Base-by-base conservation (phyloP, 2,113 vertebrate species). In the Cricetomys ansorgei region DNA sequence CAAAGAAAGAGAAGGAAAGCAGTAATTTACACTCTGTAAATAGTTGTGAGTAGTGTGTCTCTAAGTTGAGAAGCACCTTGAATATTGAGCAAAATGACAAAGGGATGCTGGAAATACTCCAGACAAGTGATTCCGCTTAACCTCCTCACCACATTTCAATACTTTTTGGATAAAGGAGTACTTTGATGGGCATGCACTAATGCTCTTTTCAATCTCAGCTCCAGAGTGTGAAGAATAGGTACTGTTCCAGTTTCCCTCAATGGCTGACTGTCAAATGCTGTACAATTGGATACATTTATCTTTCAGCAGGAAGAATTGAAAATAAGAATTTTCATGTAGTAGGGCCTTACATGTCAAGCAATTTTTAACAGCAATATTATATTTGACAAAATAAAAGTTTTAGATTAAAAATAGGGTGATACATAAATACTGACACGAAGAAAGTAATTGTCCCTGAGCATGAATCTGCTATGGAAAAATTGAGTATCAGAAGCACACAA, bases 251-350 rank as follows among this genome's bases (percentile, higher is more conserved):
- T 45, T 89, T 95, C 37, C n/a, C 37, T 88, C 80, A 92, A 48
- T n/a, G 79, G 25, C 9, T 81, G 5, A 86, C 17, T 94, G 37
- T 72, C 69, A 90, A 91, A 76, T 23, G 0, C 40, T 72, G 17
- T n/a, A 11, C 48, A 31, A 59, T 80, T 70, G 17, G 16, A 81
- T 85, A 57, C 88, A 89, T 88, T 94, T 95, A 90, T 59, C 59
- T 94, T 93, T 96, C 67, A 95, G 27, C 31, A 17, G 21, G 50
- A 90, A 92, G 81, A 11, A 93, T 23, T 80, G 29, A 77, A 90
- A 88, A 87, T 34, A 92, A 34, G 8, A 85, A 77, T 95, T 93
- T 93, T 92, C 75, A 72, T 81, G 37, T 55, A 65, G 57, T 59
- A 64, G 55, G 64, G 62, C 16, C 72, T 89, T 50, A 57, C 65